These are phyloP conservation scores for Dasyurus viverrinus DNA, from an alignment of 2,113 vertebrate genomes.

Conservation along the genomic window DNA sequence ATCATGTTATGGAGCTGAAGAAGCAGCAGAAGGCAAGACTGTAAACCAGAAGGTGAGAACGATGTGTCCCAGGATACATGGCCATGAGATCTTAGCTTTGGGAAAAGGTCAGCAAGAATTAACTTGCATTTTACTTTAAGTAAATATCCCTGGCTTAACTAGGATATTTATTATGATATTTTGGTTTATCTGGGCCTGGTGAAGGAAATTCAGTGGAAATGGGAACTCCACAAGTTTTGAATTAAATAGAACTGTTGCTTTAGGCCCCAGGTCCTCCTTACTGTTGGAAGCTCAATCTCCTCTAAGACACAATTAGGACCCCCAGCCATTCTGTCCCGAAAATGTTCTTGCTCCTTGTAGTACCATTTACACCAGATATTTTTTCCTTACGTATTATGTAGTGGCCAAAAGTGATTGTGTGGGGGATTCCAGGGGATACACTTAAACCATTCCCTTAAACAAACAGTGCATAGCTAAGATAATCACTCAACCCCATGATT, in stretches of 20 bases:
- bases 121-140: background rate
- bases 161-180: background rate
- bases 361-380: background rate
- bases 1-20: background rate
- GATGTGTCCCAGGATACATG: background rate
- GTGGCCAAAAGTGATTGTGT: background rate
- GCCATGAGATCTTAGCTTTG: background rate
- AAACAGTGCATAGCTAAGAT: background rate
- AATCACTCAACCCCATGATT: background rate
- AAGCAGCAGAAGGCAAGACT: background rate
- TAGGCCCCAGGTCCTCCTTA: too few relatives aligned
- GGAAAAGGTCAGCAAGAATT: background rate
- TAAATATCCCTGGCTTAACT: background rate
- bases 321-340: too few relatives aligned
- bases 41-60: background rate
- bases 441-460: background rate
- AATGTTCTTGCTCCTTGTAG: too few relatives aligned
- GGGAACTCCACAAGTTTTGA: background rate
- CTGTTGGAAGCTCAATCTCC: too few relatives aligned
- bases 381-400: background rate
- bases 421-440: background rate
- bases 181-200: background rate
- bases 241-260: background rate
- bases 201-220: background rate
- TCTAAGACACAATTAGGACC: too few relatives aligned